Evolutionary conservation across 2,888 invertebrate species (phyloP).

Genomic region (Disparrhopalites patrizii): DNA sequence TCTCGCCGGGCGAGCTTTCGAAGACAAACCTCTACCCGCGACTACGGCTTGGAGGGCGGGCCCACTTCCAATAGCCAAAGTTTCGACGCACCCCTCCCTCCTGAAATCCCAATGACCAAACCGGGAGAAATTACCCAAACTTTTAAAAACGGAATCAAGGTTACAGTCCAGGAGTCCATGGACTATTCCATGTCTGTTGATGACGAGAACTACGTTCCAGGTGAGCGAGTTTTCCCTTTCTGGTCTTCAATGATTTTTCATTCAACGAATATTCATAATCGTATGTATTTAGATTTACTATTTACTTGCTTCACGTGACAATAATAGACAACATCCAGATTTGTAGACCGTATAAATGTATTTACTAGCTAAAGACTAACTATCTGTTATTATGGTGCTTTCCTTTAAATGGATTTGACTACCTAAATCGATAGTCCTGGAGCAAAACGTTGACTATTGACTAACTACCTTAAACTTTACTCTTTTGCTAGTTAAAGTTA

Average conservation of each 20-base stretch:
- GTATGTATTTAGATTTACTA: no score
- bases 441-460: no score
- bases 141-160: slow-evolving; percentile 27
- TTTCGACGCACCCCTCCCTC: slow-evolving; percentile 12
- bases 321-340: not conserved
- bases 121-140: slow-evolving; percentile 21
- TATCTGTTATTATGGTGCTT: no score
- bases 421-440: no score
- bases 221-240: not conserved
- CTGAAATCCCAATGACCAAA: not conserved
- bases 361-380: no score
- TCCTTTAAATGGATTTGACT: no score
- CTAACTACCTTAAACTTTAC: no score
- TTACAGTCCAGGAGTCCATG: slow-evolving; percentile 29
- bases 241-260: no score
- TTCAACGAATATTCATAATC: not conserved
- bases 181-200: slow-evolving; percentile 30
- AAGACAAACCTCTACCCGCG: slow-evolving; percentile 47
- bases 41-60: slow-evolving; percentile 37
- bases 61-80: slow-evolving; percentile 7
- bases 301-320: not conserved
- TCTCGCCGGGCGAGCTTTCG: slow-evolving; percentile 45
- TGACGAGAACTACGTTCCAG: slow-evolving; percentile 19
- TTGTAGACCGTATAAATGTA: no score
- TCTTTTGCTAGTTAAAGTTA: no score